phyloP scores from a whole-genome alignment of 2,113 vertebrate species.

The Nyctibius bracteatus region DNA sequence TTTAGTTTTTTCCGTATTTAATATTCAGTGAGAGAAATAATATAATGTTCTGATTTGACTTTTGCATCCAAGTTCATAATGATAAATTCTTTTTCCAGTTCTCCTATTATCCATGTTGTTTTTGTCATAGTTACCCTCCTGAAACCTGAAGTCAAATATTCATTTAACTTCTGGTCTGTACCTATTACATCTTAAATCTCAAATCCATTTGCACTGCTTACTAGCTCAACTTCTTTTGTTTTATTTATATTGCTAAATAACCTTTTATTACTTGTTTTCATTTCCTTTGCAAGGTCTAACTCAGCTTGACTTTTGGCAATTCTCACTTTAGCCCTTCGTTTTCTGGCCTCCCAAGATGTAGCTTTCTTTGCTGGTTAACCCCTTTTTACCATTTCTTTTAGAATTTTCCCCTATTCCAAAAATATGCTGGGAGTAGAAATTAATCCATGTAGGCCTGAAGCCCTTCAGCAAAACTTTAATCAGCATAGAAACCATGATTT shows the following conservation, averaged over 20 bases:
- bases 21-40: neutral
- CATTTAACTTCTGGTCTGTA: neutral
- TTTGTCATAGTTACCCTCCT: neutral
- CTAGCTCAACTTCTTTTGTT: neutral
- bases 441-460: neutral
- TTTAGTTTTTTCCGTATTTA: neutral
- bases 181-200: neutral
- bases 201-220: neutral
- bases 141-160: neutral
- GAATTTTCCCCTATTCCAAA: neutral
- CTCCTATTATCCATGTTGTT: neutral
- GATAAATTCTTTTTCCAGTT: neutral
- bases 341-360: neutral
- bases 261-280: neutral
- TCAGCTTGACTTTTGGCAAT: neutral
- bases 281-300: conserved; percentile 6
- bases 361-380: neutral
- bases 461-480: neutral
- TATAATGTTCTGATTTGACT: neutral
- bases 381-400: neutral
- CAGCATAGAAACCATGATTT: neutral
- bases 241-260: conserved; percentile 6
- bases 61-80: neutral
- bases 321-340: neutral
- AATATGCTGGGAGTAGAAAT: neutral